These are phyloP conservation scores for Chrysopa pallens DNA, from an alignment of 1,140 invertebrate species.

Conservation along the genomic window DNA sequence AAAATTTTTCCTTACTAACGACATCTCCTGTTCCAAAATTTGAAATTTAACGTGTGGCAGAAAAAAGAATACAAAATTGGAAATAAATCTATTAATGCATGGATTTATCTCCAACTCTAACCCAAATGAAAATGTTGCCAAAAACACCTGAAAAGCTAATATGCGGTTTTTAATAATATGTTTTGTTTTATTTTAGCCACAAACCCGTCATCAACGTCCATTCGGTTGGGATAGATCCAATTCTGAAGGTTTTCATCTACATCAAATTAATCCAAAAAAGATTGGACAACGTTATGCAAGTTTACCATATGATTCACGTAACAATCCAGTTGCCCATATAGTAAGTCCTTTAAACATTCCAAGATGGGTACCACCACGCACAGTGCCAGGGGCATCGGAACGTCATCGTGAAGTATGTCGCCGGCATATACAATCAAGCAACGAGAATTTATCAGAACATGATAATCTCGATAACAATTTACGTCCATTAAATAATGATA, in stretches of 20 bases:
- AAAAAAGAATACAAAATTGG: no score
- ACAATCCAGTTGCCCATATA: conserved; percentile 16
- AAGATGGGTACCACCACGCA: conserved; percentile 43
- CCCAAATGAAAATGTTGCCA: no score
- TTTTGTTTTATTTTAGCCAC: conserved; percentile 33
- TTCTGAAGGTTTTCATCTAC: conserved; percentile 27
- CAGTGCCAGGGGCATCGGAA: conserved; percentile 46
- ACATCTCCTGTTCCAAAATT: no score
- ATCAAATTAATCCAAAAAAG: conserved; percentile 31
- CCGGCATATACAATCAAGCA: conserved; percentile 15
- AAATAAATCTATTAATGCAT: no score
- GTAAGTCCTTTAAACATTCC: conserved; percentile 21
- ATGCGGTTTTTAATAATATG: background rate
- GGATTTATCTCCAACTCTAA: background rate
- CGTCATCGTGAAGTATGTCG: conserved; percentile 58
- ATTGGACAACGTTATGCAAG: conserved; percentile 44
- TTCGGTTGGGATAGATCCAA: conserved; percentile 49
- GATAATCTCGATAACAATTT: conserved; percentile 9
- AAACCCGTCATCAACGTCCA: conserved; percentile 50
- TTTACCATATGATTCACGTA: conserved; percentile 29
- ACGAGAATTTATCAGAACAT: conserved; percentile 12
- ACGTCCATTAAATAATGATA: conserved; percentile 18
- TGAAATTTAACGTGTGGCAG: no score
- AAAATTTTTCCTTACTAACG: no score
- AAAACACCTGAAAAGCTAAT: no score